Evolutionary conservation across 1,140 invertebrate species (phyloP), one percentile per base, ranked within the genome.

Genomic region (Camponotus floridanus): DNA sequence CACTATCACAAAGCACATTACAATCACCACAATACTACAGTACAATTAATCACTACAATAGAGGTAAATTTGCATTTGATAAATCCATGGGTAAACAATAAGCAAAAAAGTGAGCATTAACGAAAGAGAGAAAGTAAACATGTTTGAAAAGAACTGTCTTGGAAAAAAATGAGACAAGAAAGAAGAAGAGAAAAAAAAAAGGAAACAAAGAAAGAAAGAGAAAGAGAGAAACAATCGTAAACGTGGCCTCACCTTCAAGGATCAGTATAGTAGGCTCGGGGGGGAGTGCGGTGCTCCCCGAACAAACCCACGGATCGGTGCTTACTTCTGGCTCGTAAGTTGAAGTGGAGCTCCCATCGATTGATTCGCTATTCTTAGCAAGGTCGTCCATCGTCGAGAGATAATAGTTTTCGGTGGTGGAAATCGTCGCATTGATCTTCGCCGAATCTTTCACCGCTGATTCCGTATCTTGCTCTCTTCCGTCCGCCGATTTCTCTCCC

Each of bases 211-310:
- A 51, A 18, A 64, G 15, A 64, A 1, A 79, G 15, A 42, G 8
- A 86, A 1, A 78, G 6, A 62, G 0, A 15, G 9, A 70, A 5
- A 33, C 13, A 59, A 70, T 70, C 55, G 85, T 91, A 92, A 87
- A 91, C 86, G 87, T 62, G 90, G 88, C 92, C 96, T 97, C 96
- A 97, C 97, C 97, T 97, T 97, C 97, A 83, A 97, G 94, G 91
- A 97, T 97, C 87, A 97, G 96, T 94, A 97, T 97, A 89, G 95
- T 96, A 85, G 97, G 97, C 94, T 96, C 96, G 92, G 96, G 96
- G 91, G 96, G 96, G 91, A 97, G 92, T 92, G 96, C 95, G 88
- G 96, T 96, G 80, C 95, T 96, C 85, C 95, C 95, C 39, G 94
- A 93, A 92, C 96, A 96, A 88, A 92, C 91, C 45, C 91, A 88